phyloP scores from a whole-genome alignment of 2,888 invertebrate species.

The Buathra laborator region DNA sequence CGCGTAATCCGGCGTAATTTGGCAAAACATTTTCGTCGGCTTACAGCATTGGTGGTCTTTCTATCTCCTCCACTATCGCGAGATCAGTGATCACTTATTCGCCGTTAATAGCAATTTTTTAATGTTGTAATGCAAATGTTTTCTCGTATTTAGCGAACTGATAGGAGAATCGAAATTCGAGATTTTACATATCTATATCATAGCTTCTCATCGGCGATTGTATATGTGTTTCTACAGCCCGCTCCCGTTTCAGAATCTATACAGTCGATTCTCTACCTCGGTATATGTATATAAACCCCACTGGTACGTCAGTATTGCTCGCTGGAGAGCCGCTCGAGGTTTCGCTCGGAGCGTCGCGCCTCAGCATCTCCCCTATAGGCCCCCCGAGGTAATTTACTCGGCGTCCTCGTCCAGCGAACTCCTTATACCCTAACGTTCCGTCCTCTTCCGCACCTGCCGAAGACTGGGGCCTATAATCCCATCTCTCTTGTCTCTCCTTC shows the following conservation, averaged over 20 bases:
- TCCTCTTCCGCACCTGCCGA: slow-evolving; percentile 66
- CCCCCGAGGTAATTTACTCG: slow-evolving; percentile 59
- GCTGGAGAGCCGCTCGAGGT: slow-evolving; percentile 36
- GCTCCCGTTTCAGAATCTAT: slow-evolving; percentile 61
- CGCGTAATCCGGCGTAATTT: slow-evolving; percentile 75
- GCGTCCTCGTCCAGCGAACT: slow-evolving; percentile 62
- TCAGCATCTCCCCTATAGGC: slow-evolving; percentile 37
- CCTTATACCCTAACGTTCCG: slow-evolving; percentile 39
- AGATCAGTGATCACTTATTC: too few relatives aligned
- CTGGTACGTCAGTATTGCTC: neutral
- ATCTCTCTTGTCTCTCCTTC: slow-evolving; percentile 46
- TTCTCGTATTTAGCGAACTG: too few relatives aligned
- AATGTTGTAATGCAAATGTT: too few relatives aligned
- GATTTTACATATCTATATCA: too few relatives aligned
- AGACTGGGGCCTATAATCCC: slow-evolving; percentile 73
- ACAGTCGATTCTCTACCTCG: slow-evolving; percentile 63
- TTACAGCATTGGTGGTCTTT: slow-evolving; percentile 70
- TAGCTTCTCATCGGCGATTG: too few relatives aligned
- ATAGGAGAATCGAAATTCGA: too few relatives aligned
- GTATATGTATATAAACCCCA: neutral
- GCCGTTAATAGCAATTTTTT: too few relatives aligned
- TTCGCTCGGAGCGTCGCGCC: slow-evolving; percentile 40
- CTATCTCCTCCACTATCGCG: too few relatives aligned
- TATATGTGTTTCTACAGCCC: neutral
- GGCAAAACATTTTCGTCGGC: slow-evolving; percentile 70